These are phyloP conservation scores for Corvus cornix DNA, from an alignment of 2,113 vertebrate genomes.

Conservation along the genomic window DNA sequence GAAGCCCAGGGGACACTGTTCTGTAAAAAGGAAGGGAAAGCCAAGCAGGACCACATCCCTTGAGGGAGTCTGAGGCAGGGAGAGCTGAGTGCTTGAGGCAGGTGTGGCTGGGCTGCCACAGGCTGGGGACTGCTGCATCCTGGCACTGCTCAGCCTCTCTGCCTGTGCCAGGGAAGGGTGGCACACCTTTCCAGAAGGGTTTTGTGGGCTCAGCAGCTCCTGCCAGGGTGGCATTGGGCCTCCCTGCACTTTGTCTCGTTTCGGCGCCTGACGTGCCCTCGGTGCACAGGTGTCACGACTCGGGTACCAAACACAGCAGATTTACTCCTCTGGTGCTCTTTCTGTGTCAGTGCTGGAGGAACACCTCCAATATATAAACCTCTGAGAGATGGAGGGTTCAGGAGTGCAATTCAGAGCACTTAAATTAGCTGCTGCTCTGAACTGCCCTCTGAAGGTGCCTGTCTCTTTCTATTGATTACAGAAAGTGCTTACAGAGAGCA, in stretches of 20 bases:
- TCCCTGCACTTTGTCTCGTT: background rate
- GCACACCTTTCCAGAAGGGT: background rate
- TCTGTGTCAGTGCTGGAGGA: background rate
- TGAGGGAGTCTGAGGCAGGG: background rate
- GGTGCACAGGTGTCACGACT: background rate
- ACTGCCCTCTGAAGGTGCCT: constrained; percentile 12
- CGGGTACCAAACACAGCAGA: background rate
- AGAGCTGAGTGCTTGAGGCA: accelerated
- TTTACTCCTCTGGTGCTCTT: background rate
- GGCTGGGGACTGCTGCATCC: background rate
- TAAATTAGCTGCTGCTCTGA: constrained; percentile 18
- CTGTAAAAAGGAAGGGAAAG: background rate
- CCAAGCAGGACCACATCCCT: background rate
- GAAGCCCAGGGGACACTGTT: background rate
- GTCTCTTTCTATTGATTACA: background rate
- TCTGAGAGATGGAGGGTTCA: background rate
- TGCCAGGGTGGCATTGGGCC: background rate
- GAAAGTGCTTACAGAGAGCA: background rate
- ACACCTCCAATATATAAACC: background rate
- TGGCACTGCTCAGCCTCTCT: background rate
- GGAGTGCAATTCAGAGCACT: background rate
- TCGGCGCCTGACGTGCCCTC: background rate
- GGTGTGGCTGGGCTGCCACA: too few relatives aligned
- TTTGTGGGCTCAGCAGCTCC: background rate
- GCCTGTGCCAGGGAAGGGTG: background rate